Evolutionary conservation across 2,888 invertebrate genomes (phyloP).

Genomic region (Cyrtodaria siliqua): DNA sequence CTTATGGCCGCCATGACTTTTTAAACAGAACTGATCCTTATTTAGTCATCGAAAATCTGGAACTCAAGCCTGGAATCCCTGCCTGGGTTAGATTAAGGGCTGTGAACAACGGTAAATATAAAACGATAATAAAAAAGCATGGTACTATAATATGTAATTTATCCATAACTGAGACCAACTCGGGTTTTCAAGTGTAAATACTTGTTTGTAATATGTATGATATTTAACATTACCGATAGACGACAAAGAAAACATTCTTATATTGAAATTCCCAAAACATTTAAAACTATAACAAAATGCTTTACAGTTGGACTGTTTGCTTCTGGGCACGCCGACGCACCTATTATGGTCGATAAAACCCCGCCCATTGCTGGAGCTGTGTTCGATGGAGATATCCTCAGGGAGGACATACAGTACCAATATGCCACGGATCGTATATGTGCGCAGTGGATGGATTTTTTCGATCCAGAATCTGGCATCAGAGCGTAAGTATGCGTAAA

Average conservation of each 20-base stretch:
- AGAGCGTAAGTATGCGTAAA: no score
- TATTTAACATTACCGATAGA: no score
- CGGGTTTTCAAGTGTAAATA: no score
- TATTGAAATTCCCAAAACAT: background rate
- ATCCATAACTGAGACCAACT: no score
- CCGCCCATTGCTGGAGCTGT: conserved; percentile 51
- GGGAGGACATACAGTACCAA: conserved; percentile 26
- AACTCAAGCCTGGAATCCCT: conserved; percentile 63
- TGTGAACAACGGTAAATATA: conserved; percentile 65
- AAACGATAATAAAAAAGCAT: no score
- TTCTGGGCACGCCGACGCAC: conserved; percentile 65
- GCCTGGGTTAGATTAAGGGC: conserved; percentile 71
- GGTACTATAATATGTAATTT: no score
- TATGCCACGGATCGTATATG: conserved; percentile 47
- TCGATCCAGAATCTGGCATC: conserved; percentile 61
- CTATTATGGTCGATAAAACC: conserved; percentile 68
- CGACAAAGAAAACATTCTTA: no score
- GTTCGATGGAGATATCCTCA: conserved; percentile 34
- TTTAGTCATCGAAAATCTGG: conserved; percentile 65
- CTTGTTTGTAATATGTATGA: no score
- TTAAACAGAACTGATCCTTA: conserved; percentile 48
- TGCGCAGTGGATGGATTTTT: conserved; percentile 43
- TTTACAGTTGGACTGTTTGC: conserved; percentile 68
- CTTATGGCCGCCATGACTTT: conserved; percentile 59
- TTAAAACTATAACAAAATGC: background rate